These are phyloP conservation scores for Cebus imitator DNA, from an alignment of 2,113 vertebrate genomes.

Conservation along the genomic window DNA sequence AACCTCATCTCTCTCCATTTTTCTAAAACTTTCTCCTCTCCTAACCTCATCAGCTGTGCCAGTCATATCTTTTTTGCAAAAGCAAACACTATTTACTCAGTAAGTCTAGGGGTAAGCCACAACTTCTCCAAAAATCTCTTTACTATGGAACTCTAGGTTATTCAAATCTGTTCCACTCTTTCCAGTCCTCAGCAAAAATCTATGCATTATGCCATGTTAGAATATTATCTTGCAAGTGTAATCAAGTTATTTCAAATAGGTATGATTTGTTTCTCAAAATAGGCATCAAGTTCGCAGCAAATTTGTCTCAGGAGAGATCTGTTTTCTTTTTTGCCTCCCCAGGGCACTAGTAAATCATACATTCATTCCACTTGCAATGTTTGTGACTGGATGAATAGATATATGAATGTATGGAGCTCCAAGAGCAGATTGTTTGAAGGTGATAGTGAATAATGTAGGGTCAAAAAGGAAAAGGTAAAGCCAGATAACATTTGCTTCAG, in stretches of 20 bases:
- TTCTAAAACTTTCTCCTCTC: not conserved
- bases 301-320: not conserved
- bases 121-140: not conserved
- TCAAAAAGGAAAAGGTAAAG: not conserved
- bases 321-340: not conserved
- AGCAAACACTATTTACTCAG: not conserved
- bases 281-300: not conserved
- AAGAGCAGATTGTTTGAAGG: not conserved
- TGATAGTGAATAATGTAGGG: not conserved
- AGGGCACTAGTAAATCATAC: not conserved
- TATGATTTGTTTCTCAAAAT: constrained; percentile 9
- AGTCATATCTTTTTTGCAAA: not conserved
- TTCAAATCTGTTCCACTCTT: not conserved
- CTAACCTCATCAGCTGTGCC: not conserved
- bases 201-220: not conserved
- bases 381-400: not conserved
- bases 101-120: not conserved
- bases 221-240: not conserved
- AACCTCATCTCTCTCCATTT: not conserved
- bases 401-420: not conserved
- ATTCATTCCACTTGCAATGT: not conserved
- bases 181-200: not conserved
- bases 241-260: constrained; percentile 3
- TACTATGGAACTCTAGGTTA: not conserved
- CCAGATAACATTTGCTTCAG: not conserved